Percentiles rank a stretch among this genome's conserved stretches.
Evolutionary conservation across 2,888 invertebrate species (phyloP).

Genomic region (Pammene fasciana): DNA sequence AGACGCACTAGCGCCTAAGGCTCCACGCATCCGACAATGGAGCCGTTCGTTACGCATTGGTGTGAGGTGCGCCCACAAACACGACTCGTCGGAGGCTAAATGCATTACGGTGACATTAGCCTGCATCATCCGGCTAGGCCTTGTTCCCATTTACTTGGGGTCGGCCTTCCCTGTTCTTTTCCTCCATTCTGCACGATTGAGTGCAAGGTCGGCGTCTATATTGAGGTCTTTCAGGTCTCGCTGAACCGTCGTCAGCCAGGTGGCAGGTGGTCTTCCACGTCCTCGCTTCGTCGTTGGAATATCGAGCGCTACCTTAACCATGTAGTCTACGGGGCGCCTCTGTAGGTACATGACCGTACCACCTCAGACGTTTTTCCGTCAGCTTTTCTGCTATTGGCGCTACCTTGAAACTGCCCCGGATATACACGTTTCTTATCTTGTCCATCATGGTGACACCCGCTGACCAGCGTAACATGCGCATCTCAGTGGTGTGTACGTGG

Average conservation of each 20-base stretch:
- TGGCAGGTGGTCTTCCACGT: too few relatives aligned
- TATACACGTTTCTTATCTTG: too few relatives aligned
- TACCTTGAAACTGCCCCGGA: neutral
- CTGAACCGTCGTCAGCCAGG: constrained; percentile 1
- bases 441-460: too few relatives aligned
- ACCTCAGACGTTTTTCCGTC: neutral
- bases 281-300: neutral
- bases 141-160: neutral
- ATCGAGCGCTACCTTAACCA: neutral
- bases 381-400: neutral
- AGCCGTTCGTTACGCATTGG: constrained; percentile 25
- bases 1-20: too few relatives aligned
- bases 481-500: too few relatives aligned
- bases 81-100: constrained; percentile 55
- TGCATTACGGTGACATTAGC: constrained; percentile 63
- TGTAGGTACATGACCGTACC: neutral
- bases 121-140: constrained; percentile 12
- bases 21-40: too few relatives aligned
- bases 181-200: constrained; percentile 1
- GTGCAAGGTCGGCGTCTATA: constrained; percentile 1
- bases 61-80: constrained; percentile 44
- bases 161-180: too few relatives aligned
- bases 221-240: constrained; percentile 2
- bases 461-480: too few relatives aligned
- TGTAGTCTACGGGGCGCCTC: neutral